Evolutionary conservation across 2,113 vertebrate genomes (phyloP).

Genomic region (Tachysurus vachellii): DNA sequence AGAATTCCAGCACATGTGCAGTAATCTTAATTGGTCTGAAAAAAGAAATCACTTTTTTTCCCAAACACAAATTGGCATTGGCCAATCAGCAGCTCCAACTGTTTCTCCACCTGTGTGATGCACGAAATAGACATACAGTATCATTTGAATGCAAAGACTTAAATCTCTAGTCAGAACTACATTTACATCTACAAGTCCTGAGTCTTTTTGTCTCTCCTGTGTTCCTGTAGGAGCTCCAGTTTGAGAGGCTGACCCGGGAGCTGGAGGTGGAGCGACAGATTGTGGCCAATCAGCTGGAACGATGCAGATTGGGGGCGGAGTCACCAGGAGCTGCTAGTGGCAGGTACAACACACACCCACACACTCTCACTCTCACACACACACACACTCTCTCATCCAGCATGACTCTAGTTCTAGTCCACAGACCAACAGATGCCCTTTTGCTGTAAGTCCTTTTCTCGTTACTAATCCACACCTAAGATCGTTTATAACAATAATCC

Average conservation of each 20-base stretch:
- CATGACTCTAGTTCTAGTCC: slow-evolving; percentile 27
- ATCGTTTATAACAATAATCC: neutral
- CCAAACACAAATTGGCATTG: neutral
- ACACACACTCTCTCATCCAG: slow-evolving; percentile 3
- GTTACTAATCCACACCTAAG: neutral
- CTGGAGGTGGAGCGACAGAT: slow-evolving; percentile 99
- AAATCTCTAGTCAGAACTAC: neutral
- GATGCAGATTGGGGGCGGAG: slow-evolving; percentile 97
- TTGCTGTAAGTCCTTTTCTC: slow-evolving; percentile 8
- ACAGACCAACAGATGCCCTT: slow-evolving; percentile 19
- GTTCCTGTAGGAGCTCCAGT: slow-evolving; percentile 92
- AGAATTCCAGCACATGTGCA: neutral
- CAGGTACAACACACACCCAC: slow-evolving; percentile 81
- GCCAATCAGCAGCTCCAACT: neutral
- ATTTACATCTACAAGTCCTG: neutral
- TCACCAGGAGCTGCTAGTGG: slow-evolving; percentile 94
- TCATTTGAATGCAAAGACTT: neutral
- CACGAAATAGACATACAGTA: too few species aligned
- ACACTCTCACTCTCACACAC: neutral
- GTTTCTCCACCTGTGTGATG: neutral
- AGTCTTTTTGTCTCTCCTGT: slow-evolving; percentile 59
- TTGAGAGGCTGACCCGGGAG: slow-evolving; percentile 98
- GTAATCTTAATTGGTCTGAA: neutral
- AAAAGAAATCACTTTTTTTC: too few species aligned
- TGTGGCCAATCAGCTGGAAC: slow-evolving; percentile 99